A percentile compares a stretch with the other conserved stretches of the same genome.
Evolutionary conservation across 1,140 invertebrate genomes (phyloP).

Genomic region (Chrysoperla carnea): DNA sequence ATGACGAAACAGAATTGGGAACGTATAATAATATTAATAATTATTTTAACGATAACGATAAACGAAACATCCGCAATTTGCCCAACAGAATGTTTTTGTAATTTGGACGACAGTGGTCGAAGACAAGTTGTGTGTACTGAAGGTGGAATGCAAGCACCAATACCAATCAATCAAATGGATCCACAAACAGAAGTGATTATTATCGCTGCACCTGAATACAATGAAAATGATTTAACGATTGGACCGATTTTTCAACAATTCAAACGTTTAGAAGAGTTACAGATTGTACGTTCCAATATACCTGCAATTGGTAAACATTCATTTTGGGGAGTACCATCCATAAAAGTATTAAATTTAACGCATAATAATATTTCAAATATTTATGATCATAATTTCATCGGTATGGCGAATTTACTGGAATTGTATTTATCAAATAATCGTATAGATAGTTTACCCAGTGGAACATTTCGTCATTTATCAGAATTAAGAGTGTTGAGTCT

Average conservation of each 20-base stretch:
- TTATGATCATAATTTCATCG: constrained; percentile 66
- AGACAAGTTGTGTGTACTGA: constrained; percentile 24
- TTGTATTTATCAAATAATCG: constrained; percentile 74
- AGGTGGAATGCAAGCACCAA: constrained; percentile 36
- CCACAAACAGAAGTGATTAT: constrained; percentile 42
- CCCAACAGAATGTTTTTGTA: constrained; percentile 16
- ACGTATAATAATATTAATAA: no score
- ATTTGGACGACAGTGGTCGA: constrained; percentile 14
- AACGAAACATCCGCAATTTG: constrained; percentile 14
- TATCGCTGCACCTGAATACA: constrained; percentile 43
- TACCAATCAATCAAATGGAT: constrained; percentile 40
- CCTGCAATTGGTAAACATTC: constrained; percentile 61
- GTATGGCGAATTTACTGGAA: constrained; percentile 56
- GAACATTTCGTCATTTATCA: constrained; percentile 49
- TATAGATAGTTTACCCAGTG: constrained; percentile 50
- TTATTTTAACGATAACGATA: no score
- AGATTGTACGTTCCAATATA: constrained; percentile 55
- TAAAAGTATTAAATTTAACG: constrained; percentile 50
- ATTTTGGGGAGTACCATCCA: constrained; percentile 52
- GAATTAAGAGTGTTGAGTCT: constrained; percentile 48
- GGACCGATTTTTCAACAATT: constrained; percentile 53
- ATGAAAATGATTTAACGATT: constrained; percentile 49
- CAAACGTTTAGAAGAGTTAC: constrained; percentile 47
- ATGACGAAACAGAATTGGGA: no score
- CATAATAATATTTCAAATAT: constrained; percentile 59